Conservation (phyloP, 2,888 invertebrate genomes). For the Tupiocoris notatus region DNA sequence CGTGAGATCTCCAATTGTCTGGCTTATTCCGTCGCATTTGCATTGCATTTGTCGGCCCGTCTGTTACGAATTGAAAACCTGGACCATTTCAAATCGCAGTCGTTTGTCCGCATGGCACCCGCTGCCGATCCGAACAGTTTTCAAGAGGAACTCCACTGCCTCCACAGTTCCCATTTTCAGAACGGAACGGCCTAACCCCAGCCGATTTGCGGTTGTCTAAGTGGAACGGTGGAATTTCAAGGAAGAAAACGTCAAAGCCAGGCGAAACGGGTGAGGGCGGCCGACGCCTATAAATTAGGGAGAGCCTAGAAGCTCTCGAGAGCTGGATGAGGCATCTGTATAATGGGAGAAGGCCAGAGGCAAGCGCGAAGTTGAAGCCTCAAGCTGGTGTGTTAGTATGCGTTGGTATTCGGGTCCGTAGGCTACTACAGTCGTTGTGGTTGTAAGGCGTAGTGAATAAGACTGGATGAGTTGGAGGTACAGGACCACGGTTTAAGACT, state of each 20-base stretch:
- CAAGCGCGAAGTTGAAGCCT: neutral
- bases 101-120: neutral
- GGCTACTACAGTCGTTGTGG: too few relatives aligned
- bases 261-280: neutral
- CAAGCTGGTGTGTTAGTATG: too few relatives aligned
- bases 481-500: too few relatives aligned
- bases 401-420: too few relatives aligned
- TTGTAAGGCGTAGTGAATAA: too few relatives aligned
- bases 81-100: neutral
- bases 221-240: neutral
- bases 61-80: too few relatives aligned
- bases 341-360: neutral
- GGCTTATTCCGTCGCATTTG: too few relatives aligned
- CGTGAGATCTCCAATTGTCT: too few relatives aligned
- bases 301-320: neutral
- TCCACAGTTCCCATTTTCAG: neutral
- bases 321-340: neutral
- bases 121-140: neutral
- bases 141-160: neutral
- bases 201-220: neutral
- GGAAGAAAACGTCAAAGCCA: conserved; percentile 28
- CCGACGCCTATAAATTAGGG: conserved; percentile 29
- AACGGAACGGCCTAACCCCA: neutral
- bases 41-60: too few relatives aligned
- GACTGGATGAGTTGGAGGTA: too few relatives aligned